Base-by-base conservation (phyloP, 2,888 invertebrate genomes). In the Apamea crenata region DNA sequence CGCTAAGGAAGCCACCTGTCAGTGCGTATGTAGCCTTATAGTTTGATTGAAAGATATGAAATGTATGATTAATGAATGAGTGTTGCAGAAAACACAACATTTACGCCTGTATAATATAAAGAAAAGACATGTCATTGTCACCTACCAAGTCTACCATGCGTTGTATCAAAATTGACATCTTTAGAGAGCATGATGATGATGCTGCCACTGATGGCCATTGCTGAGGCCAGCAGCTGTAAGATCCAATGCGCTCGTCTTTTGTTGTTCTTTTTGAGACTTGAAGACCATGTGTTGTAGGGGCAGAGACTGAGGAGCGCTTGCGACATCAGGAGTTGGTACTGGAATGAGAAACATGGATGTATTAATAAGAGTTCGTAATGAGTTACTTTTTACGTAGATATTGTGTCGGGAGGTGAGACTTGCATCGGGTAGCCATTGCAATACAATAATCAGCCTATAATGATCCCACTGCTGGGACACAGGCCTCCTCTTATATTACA, bases 321-420 rank as follows among this genome's bases (percentile, higher is more conserved):
- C 0, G 94, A 91, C 94, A 94, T 95, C 77, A 95, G 85, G 18
- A 95, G 81, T n/a, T 93, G 93, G 70, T 93, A 94, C 95, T 94
- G 89, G 6, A 92, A 90, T 67, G 40, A 80, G 63, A 74, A 76
- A 75, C 18, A 71, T 14, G 10, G 0, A 32, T 66, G 40, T 32
- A 47, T 85, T 40, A 1, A 12, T 21, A 32, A 5, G 21, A 40
- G 65, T 21, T 65, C 32, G 2, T 65, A 65, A 21, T 36, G 63
- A 10, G 32, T 63, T 29, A 29, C 29, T 63, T 63, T 32, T 32
- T 6, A 7, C 2, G 21, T 65, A 32, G 32, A 32, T 32, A 32
- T 67, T 67, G 4, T 29, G 40, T 16, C 14, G 12, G 18, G 18
- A 47, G 63, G 21, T 4, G 21, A 65, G 21, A 36, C 21, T 65